A percentile compares a stretch with the other conserved stretches of the same genome.
These are phyloP conservation scores for Cryptomyrus ogoouensis DNA, from an alignment of 2,113 vertebrate species.

Conservation along the genomic window DNA sequence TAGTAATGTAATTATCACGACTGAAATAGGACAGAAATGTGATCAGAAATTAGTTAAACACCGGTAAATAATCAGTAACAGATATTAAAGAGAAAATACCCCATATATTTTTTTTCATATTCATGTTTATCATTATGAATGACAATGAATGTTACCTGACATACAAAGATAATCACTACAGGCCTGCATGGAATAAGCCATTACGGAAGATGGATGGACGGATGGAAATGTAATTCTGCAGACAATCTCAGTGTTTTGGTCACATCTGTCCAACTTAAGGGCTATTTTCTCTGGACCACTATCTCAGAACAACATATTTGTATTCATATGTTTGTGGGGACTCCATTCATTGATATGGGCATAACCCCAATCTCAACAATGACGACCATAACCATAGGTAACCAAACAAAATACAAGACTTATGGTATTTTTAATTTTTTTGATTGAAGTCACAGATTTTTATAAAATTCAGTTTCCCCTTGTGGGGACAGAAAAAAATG, in stretches of 20 bases:
- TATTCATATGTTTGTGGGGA: neutral
- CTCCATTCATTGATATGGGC: neutral
- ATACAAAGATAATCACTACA: neutral
- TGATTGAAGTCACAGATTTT: neutral
- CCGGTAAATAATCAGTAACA: neutral
- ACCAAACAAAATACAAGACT: neutral
- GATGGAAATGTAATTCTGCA: neutral
- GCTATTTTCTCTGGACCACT: neutral
- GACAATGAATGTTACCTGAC: neutral
- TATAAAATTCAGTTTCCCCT: neutral
- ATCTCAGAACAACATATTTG: neutral
- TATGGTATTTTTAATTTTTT: neutral
- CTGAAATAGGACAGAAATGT: neutral
- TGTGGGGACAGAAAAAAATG: neutral
- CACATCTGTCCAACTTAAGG: neutral
- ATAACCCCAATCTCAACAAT: neutral
- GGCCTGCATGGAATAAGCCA: neutral
- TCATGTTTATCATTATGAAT: neutral
- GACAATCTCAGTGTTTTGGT: neutral
- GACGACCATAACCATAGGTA: neutral
- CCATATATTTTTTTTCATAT: neutral
- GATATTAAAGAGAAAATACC: neutral
- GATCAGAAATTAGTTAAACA: neutral
- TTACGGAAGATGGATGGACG: neutral
- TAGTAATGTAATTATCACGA: neutral